A percentile compares a stretch with the other conserved stretches of the same genome.
Conservation (phyloP, 2,113 vertebrate species). For the Pipa parva region DNA sequence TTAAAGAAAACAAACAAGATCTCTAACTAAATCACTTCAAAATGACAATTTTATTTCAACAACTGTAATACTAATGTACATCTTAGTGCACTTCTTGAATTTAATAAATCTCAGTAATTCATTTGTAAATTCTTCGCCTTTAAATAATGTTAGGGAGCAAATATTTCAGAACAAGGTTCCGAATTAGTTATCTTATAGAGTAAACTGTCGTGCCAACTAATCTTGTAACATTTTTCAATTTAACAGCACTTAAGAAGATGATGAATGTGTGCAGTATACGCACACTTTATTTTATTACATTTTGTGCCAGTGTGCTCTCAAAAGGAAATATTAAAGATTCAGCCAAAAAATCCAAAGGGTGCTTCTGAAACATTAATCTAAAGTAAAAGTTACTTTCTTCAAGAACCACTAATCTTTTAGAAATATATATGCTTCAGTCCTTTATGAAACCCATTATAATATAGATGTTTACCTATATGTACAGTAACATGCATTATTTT, state of each 20-base stretch:
- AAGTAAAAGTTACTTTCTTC: constrained; percentile 1
- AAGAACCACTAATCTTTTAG: too few relatives aligned
- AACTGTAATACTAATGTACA: neutral
- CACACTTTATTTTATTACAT: constrained; percentile 28
- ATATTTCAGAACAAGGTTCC: constrained; percentile 19
- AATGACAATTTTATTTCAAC: neutral
- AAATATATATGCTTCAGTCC: too few relatives aligned
- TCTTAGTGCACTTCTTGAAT: neutral
- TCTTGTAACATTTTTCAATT: constrained; percentile 17
- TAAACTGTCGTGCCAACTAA: constrained; percentile 6
- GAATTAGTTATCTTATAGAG: constrained; percentile 18
- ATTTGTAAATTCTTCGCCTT: constrained; percentile 38
- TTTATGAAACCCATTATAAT: too few relatives aligned
- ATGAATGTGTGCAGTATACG: constrained; percentile 22
- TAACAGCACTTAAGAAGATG: constrained; percentile 33
- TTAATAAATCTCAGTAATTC: constrained; percentile 16
- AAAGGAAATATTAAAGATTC: constrained; percentile 25
- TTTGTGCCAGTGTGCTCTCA: constrained; percentile 17
- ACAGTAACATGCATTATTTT: too few relatives aligned
- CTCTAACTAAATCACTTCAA: neutral
- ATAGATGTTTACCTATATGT: too few relatives aligned
- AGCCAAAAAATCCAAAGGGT: constrained; percentile 9
- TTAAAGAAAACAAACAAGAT: neutral
- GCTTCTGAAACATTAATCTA: constrained; percentile 11
- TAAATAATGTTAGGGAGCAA: constrained; percentile 10